Evolutionary conservation across 2,888 invertebrate species (phyloP).

Genomic region (Cyrtodaria siliqua): DNA sequence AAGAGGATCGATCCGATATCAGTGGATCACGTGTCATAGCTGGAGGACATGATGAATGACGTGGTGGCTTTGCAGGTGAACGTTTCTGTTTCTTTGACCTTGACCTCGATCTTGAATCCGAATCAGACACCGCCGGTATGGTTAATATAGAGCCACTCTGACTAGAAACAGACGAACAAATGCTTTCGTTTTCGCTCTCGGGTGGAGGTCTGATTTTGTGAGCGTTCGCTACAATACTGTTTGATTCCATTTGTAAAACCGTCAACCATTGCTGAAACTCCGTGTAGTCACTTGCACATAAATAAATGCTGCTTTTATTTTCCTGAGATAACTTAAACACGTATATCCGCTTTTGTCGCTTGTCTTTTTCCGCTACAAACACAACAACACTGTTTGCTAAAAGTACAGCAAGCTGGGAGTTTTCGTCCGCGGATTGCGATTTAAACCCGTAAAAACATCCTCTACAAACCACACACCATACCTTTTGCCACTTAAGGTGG

Average conservation of each 20-base stretch:
- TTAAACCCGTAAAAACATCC: slow-evolving; percentile 78
- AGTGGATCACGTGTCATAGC: slow-evolving; percentile 42
- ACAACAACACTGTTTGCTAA: slow-evolving; percentile 72
- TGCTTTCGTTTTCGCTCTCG: slow-evolving; percentile 46
- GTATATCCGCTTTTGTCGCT: slow-evolving; percentile 68
- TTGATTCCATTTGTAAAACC: slow-evolving; percentile 74
- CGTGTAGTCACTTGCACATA: slow-evolving; percentile 69
- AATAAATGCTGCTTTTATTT: slow-evolving; percentile 71
- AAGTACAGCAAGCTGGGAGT: slow-evolving; percentile 67
- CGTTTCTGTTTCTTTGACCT: slow-evolving; percentile 57
- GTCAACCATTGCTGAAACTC: slow-evolving; percentile 77
- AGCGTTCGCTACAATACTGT: slow-evolving; percentile 62
- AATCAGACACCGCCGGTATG: not conserved
- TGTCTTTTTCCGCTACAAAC: slow-evolving; percentile 66
- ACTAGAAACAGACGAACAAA: slow-evolving; percentile 51
- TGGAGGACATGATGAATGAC: slow-evolving; percentile 64
- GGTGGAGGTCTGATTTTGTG: slow-evolving; percentile 35
- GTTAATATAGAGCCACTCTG: slow-evolving; percentile 42
- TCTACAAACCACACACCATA: slow-evolving; percentile 77
- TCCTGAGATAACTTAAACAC: slow-evolving; percentile 77
- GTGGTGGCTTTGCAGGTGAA: slow-evolving; percentile 53
- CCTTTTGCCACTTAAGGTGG: slow-evolving; percentile 72
- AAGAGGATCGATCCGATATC: slow-evolving; percentile 19
- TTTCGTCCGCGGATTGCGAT: slow-evolving; percentile 68
- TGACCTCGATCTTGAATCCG: slow-evolving; percentile 32